phyloP scores from a whole-genome alignment of 2,888 invertebrate species.

The Kuschelorhynchus macadamiae region DNA sequence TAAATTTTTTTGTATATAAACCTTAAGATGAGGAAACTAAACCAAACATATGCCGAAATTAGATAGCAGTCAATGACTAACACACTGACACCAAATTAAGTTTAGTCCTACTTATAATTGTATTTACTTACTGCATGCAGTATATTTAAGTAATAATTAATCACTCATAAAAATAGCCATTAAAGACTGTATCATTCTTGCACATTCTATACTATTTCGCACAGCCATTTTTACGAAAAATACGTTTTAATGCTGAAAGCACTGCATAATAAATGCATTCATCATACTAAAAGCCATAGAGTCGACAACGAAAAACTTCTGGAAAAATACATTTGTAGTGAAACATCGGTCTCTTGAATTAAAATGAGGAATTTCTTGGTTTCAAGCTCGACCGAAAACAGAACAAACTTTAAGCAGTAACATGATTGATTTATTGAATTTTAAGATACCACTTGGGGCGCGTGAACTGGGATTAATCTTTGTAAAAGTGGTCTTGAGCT shows the following conservation, averaged over 20 bases:
- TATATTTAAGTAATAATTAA: no score
- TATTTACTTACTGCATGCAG: no score
- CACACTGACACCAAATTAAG: no score
- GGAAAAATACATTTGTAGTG: conserved; percentile 34
- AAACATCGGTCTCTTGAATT: conserved; percentile 40
- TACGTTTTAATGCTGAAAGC: conserved; percentile 23
- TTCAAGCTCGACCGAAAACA: conserved; percentile 32
- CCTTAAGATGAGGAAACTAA: no score
- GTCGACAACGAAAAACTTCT: conserved; percentile 34
- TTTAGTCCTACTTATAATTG: no score
- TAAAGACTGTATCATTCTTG: no score
- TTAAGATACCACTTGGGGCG: conserved; percentile 50
- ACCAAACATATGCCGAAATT: no score
- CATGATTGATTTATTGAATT: conserved; percentile 57
- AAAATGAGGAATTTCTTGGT: conserved; percentile 38
- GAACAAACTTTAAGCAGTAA: conserved; percentile 53
- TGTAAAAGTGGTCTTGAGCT: conserved; percentile 35
- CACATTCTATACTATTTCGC: no score
- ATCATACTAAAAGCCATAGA: conserved; percentile 31
- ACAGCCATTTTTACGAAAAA: background rate
- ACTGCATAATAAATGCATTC: conserved; percentile 28
- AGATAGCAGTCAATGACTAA: no score
- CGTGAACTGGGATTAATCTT: conserved; percentile 44
- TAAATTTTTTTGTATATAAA: no score
- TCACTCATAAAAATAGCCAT: no score